Evolutionary conservation across 2,888 invertebrate species (phyloP).

Genomic region (Ennomos erosarius): DNA sequence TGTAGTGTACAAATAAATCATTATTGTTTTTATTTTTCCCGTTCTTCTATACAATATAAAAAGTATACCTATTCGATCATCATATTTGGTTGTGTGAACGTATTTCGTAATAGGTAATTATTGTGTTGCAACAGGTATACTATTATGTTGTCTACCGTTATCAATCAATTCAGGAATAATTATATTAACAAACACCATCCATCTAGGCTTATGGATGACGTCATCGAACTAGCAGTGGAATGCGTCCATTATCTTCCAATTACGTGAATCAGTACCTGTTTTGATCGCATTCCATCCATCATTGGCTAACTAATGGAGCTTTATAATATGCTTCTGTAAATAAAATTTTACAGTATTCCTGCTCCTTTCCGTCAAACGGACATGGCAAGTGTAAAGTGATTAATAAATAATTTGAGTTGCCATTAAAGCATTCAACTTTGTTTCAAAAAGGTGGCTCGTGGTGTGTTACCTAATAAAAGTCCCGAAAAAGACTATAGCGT

Average conservation of each 20-base stretch:
- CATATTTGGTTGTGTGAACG: neutral
- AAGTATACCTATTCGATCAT: too few species aligned
- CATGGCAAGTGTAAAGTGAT: slow-evolving; percentile 28
- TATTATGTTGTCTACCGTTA: slow-evolving; percentile 1
- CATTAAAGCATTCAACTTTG: slow-evolving; percentile 30
- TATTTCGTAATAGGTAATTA: too few species aligned
- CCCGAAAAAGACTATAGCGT: slow-evolving; percentile 57
- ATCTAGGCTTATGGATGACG: slow-evolving; percentile 19
- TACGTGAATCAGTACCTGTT: slow-evolving; percentile 23
- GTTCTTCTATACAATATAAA: too few species aligned
- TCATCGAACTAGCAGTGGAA: slow-evolving; percentile 19
- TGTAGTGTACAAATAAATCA: too few species aligned
- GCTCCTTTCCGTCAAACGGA: slow-evolving; percentile 13
- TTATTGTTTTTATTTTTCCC: too few species aligned
- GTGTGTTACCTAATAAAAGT: slow-evolving; percentile 58
- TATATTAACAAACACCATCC: slow-evolving; percentile 24
- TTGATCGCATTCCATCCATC: slow-evolving; percentile 27
- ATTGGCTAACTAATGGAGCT: slow-evolving; percentile 13
- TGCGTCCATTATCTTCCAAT: slow-evolving; percentile 28
- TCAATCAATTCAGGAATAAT: slow-evolving; percentile 24
- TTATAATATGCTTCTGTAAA: neutral
- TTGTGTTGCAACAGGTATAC: neutral
- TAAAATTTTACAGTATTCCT: neutral
- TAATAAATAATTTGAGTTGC: slow-evolving; percentile 31
- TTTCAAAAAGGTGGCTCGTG: slow-evolving; percentile 45